These are phyloP conservation scores for Poecilia gillii DNA, from an alignment of 2,797 vertebrate genomes.

Conservation along the genomic window DNA sequence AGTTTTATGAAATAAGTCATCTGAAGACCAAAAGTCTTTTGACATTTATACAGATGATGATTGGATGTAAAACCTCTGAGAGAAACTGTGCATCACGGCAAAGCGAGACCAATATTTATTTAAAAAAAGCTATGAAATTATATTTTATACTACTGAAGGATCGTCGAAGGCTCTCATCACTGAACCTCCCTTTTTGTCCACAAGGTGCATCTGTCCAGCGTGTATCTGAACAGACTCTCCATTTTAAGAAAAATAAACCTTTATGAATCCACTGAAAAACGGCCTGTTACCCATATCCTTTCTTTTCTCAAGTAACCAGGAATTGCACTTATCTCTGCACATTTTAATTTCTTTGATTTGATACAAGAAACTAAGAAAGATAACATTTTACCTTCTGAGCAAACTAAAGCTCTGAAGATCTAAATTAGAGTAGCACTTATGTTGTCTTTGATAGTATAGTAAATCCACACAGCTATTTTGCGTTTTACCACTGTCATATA, in stretches of 20 bases:
- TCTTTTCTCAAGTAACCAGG: neutral
- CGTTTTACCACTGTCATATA: neutral
- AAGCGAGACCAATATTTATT: neutral
- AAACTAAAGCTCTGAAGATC: neutral
- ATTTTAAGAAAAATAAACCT: neutral
- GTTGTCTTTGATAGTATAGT: neutral
- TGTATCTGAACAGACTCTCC: neutral
- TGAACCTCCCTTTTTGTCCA: neutral
- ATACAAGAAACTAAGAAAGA: neutral
- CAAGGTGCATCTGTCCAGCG: neutral
- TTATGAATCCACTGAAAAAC: neutral
- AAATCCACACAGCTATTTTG: neutral
- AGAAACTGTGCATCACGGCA: neutral
- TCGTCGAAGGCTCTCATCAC: neutral
- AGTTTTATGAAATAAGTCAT: neutral
- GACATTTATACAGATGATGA: neutral
- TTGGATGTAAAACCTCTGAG: neutral
- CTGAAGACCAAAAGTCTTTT: neutral
- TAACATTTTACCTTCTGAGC: neutral
- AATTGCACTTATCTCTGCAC: neutral
- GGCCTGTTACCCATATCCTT: neutral
- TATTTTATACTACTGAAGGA: neutral
- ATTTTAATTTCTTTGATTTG: neutral
- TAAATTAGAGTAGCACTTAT: neutral
- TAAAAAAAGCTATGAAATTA: neutral